phyloP scores from a whole-genome alignment of 1,140 invertebrate species.

The Zelostemma sp. region DNA sequence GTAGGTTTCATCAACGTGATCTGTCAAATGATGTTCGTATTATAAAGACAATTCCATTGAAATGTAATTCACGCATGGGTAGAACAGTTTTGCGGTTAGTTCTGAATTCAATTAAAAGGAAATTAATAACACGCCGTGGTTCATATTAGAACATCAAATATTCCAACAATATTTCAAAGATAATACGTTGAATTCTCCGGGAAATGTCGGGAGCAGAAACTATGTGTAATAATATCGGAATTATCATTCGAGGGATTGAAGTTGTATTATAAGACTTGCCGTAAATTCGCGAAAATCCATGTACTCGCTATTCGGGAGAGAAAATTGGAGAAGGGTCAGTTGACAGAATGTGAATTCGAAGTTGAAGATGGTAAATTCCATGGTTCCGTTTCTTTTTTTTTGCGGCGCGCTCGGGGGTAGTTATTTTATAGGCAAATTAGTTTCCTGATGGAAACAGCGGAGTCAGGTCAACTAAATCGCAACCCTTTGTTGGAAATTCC shows the following conservation, averaged over 20 bases:
- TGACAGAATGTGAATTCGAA: slow-evolving; percentile 6
- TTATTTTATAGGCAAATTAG: slow-evolving; percentile 37
- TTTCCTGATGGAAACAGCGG: slow-evolving; percentile 27
- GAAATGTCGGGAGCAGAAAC: too few relatives aligned
- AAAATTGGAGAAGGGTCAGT: neutral
- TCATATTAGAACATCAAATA: neutral
- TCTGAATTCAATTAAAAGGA: slow-evolving; percentile 4
- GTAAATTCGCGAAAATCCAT: too few relatives aligned
- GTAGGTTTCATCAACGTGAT: too few relatives aligned
- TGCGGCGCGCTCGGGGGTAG: slow-evolving; percentile 14
- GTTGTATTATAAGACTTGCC: too few relatives aligned
- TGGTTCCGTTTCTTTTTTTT: slow-evolving; percentile 33
- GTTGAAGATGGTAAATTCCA: slow-evolving; percentile 5
- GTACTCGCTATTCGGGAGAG: too few relatives aligned
- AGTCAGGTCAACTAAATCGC: slow-evolving; percentile 31
- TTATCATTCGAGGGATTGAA: too few relatives aligned
- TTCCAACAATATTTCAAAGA: too few relatives aligned
- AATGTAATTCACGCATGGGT: too few relatives aligned
- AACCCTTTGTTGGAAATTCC: slow-evolving; percentile 32
- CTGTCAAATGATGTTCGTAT: too few relatives aligned
- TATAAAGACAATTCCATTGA: too few relatives aligned
- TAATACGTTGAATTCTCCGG: too few relatives aligned
- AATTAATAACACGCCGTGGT: neutral
- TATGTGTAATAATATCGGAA: too few relatives aligned
- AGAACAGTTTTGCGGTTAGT: neutral